Conservation (phyloP, 2,113 vertebrate species). For the Salvelinus fontinalis region DNA sequence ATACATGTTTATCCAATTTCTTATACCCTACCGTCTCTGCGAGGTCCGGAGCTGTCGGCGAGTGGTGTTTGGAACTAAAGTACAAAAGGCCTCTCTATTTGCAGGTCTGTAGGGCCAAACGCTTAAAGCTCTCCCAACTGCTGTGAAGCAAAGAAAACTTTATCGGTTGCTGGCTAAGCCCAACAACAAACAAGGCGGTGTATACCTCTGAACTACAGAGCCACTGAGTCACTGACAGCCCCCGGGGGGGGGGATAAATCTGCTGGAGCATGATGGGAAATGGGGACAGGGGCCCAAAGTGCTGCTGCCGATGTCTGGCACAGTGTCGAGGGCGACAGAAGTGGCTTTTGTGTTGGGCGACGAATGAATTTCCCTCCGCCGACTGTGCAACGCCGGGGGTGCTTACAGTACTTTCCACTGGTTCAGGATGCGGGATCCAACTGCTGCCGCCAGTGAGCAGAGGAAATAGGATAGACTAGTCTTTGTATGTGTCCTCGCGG, state of each 20-base stretch:
- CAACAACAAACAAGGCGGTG: slow-evolving; percentile 21
- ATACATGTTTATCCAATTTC: no score
- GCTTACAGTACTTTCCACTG: no score
- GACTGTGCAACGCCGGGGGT: background rate
- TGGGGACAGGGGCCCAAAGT: background rate
- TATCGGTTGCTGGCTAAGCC: slow-evolving; percentile 26
- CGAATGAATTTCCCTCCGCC: slow-evolving; percentile 49
- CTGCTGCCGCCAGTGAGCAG: background rate
- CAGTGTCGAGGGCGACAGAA: slow-evolving; percentile 28
- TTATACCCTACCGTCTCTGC: no score
- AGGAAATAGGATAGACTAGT: background rate
- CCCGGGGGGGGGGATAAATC: background rate
- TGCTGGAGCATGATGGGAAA: slow-evolving; percentile 1
- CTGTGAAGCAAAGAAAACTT: background rate
- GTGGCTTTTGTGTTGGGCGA: slow-evolving; percentile 46
- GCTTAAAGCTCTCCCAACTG: background rate
- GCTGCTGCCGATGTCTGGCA: slow-evolving; percentile 16
- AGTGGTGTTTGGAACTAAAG: no score
- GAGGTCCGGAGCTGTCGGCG: no score
- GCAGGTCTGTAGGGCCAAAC: no score
- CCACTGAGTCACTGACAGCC: background rate
- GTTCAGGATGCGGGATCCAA: slow-evolving; percentile 37
- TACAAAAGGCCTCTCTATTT: no score
- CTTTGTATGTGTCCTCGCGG: background rate
- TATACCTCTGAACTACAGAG: slow-evolving; percentile 32